Evolutionary conservation across 2,797 vertebrate species (phyloP).

Genomic region (Chrysolophus pictus): DNA sequence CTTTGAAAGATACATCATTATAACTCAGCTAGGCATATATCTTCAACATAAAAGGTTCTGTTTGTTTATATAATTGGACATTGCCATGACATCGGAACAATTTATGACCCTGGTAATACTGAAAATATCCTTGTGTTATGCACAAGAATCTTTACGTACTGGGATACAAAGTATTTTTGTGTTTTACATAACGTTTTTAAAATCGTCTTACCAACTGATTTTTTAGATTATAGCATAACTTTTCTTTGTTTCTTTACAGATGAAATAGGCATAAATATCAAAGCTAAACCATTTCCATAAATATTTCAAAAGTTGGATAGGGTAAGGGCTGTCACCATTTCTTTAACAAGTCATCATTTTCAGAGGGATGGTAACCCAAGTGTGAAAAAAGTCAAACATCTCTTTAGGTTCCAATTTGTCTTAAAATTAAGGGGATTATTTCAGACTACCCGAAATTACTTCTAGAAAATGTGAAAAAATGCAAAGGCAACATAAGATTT

Average conservation of each 20-base stretch:
- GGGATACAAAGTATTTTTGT: neutral
- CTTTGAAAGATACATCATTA: neutral
- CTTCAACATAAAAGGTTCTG: neutral
- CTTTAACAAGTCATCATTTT: conserved; percentile 30
- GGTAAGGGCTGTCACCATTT: neutral
- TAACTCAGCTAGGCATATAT: neutral
- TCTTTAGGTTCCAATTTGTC: neutral
- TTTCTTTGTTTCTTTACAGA: neutral
- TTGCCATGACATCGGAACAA: neutral
- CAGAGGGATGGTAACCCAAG: conserved; percentile 9
- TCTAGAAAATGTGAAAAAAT: neutral
- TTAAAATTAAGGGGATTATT: neutral
- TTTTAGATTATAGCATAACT: conserved; percentile 11
- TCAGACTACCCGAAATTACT: neutral
- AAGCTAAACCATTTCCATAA: conserved; percentile 24
- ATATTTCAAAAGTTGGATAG: conserved; percentile 28
- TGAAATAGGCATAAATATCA: conserved; percentile 2
- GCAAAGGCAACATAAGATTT: neutral
- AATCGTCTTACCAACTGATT: neutral
- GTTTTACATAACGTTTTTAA: neutral
- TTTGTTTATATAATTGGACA: neutral
- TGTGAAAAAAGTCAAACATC: neutral
- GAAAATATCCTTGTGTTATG: neutral
- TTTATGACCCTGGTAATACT: neutral
- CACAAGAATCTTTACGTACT: neutral